These are phyloP conservation scores for Bombus picipes DNA, from an alignment of 1,140 invertebrate genomes.

Conservation along the genomic window DNA sequence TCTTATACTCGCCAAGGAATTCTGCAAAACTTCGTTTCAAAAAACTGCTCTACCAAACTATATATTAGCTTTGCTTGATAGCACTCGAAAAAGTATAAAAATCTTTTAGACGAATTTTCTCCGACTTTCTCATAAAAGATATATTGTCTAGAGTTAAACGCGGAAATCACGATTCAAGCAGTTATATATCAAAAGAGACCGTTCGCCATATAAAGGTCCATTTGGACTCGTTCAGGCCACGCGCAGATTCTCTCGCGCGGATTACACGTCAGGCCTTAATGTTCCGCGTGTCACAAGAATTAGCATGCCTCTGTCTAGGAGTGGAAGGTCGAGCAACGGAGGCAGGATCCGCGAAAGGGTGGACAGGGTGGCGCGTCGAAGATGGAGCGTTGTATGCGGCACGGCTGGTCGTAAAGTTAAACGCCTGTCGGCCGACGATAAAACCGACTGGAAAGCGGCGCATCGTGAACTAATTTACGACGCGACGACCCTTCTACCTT, in stretches of 20 bases:
- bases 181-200: slow-evolving; percentile 28
- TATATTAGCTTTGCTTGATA: too few species aligned
- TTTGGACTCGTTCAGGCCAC: slow-evolving; percentile 30
- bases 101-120: too few species aligned
- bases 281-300: slow-evolving; percentile 77
- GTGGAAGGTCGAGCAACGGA: slow-evolving; percentile 38
- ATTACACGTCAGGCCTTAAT: slow-evolving; percentile 76
- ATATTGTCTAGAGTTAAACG: too few species aligned
- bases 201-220: slow-evolving; percentile 58
- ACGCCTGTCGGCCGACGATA: slow-evolving; percentile 80
- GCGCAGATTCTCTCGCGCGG: slow-evolving; percentile 61
- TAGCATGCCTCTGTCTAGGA: slow-evolving; percentile 71
- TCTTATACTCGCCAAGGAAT: too few species aligned
- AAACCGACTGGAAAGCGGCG: slow-evolving; percentile 73
- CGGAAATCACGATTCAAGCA: slow-evolving; percentile 34
- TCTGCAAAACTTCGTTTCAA: too few species aligned
- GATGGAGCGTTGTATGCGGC: slow-evolving; percentile 65
- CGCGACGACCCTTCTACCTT: slow-evolving; percentile 65
- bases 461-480: slow-evolving; percentile 80
- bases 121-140: too few species aligned
- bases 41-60: too few species aligned
- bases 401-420: slow-evolving; percentile 81
- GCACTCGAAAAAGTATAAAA: too few species aligned
- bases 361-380: slow-evolving; percentile 27
- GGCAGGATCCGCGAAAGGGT: slow-evolving; percentile 1